Percentiles rank a stretch among this genome's conserved stretches.
phyloP scores from a whole-genome alignment of 2,888 invertebrate genomes.

The Yponomeuta cagnagella region DNA sequence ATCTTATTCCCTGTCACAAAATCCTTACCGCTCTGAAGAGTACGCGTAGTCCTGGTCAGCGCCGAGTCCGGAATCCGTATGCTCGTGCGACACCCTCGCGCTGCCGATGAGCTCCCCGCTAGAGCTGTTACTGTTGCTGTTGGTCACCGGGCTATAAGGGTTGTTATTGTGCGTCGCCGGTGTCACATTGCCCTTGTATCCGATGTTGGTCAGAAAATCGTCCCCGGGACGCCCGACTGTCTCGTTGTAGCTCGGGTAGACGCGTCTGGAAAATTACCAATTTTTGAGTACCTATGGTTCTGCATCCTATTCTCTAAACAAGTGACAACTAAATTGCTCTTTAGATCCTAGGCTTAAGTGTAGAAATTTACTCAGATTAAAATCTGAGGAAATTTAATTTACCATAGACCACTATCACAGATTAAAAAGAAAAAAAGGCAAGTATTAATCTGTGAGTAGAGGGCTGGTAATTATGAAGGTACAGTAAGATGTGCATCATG shows the following conservation, averaged over 20 bases:
- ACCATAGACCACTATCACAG: no score
- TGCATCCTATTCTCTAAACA: neutral
- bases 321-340: no score
- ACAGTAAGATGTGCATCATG: no score
- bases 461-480: neutral
- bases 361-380: no score
- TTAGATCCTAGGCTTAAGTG: no score
- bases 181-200: constrained; percentile 59
- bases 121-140: constrained; percentile 71
- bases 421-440: no score
- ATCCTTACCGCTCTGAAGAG: constrained; percentile 78
- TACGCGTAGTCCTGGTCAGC: constrained; percentile 85
- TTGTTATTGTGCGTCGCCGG: constrained; percentile 62
- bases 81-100: constrained; percentile 81
- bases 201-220: constrained; percentile 63
- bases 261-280: constrained; percentile 38
- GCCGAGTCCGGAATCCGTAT: constrained; percentile 85
- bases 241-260: constrained; percentile 64
- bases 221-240: constrained; percentile 47
- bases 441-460: no score
- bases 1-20: neutral
- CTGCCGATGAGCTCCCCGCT: constrained; percentile 71
- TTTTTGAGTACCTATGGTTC: constrained; percentile 27
- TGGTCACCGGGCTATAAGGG: constrained; percentile 68
- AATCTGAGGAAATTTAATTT: no score